Conservation (phyloP, 2,888 invertebrate species). For the Eretmocerus hayati region DNA sequence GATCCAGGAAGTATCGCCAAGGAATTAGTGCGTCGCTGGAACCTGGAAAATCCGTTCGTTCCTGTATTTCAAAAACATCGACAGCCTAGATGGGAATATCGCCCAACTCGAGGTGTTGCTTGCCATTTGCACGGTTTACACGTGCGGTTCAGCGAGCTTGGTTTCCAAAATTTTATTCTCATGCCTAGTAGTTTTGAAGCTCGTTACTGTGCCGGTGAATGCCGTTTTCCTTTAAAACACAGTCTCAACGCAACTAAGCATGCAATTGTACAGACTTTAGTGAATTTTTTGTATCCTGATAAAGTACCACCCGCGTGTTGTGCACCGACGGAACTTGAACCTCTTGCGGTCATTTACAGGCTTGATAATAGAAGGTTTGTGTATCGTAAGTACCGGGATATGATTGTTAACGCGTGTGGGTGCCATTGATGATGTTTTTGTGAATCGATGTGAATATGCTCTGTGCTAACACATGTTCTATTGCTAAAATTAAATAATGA, state of each 20-base stretch:
- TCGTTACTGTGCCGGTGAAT: constrained; percentile 88
- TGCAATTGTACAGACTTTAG: constrained; percentile 88
- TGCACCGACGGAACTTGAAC: constrained; percentile 79
- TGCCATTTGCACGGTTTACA: constrained; percentile 3
- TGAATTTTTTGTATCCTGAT: constrained; percentile 73
- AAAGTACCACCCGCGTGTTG: constrained; percentile 86
- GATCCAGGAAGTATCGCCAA: no score
- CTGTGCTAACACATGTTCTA: no score
- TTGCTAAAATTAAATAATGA: no score
- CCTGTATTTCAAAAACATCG: no score
- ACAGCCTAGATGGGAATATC: no score
- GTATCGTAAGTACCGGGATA: constrained; percentile 81
- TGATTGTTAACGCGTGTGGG: constrained; percentile 97
- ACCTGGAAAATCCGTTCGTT: no score
- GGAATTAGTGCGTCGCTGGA: no score
- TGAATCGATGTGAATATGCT: no score
- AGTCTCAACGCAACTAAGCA: constrained; percentile 95
- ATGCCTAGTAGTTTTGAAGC: constrained; percentile 92
- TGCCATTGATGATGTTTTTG: no score
- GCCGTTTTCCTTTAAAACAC: constrained; percentile 85
- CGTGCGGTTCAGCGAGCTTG: constrained; percentile 10
- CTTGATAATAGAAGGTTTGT: constrained; percentile 85
- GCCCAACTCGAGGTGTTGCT: no score
- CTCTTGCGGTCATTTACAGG: constrained; percentile 81
- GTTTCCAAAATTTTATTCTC: constrained; percentile 58